Evolutionary conservation across 2,888 invertebrate species (phyloP).

Genomic region (Drosophila fulvimacula): DNA sequence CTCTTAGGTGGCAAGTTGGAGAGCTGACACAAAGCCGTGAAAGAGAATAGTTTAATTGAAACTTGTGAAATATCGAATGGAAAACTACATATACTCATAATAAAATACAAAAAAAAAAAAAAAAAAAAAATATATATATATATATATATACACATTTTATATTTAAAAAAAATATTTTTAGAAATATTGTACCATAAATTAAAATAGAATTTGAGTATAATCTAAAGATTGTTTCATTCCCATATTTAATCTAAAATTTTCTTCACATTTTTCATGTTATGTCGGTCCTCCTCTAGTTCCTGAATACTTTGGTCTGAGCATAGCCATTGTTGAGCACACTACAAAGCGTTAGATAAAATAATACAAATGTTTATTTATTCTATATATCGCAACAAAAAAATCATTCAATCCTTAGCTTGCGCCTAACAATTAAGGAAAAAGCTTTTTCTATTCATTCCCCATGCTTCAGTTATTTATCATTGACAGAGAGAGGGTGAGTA

Average conservation of each 20-base stretch:
- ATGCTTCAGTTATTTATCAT: constrained; percentile 18
- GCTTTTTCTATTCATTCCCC: constrained; percentile 48
- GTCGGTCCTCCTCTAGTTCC: background rate
- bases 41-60: background rate
- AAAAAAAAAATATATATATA: too few species aligned
- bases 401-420: constrained; percentile 19
- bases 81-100: too few species aligned
- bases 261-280: background rate
- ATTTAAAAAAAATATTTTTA: too few species aligned
- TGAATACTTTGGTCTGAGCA: constrained; percentile 9
- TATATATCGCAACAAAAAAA: background rate
- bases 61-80: background rate
- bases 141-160: background rate
- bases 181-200: too few species aligned
- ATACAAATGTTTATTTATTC: constrained; percentile 30
- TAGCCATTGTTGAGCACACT: constrained; percentile 41
- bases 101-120: too few species aligned
- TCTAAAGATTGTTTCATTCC: too few species aligned
- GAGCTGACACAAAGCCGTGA: background rate
- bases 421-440: constrained; percentile 66
- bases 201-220: too few species aligned
- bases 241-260: background rate
- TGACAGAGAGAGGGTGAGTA: background rate
- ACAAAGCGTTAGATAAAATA: constrained; percentile 38
- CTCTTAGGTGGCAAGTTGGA: background rate